Evolutionary conservation across 1,140 invertebrate species (phyloP), one percentile per base, ranked within the genome.

Genomic region (Capitella teleta): DNA sequence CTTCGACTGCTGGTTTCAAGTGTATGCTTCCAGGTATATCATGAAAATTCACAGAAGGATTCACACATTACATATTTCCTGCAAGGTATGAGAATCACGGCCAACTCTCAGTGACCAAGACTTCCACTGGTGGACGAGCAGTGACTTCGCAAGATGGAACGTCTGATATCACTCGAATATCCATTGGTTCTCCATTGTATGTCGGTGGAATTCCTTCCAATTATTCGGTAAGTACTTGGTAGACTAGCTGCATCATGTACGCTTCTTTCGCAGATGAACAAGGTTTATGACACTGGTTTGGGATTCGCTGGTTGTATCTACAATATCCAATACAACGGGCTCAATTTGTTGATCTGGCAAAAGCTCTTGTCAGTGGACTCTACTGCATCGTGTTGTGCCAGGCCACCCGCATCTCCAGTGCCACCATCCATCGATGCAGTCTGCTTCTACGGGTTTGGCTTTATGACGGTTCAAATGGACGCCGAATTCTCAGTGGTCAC

Each of bases 231-330:
- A 10, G 30, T 10, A n/a, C 8, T 32, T 10, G 30, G n/a, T 8
- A 32, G n/a, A 32, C 30, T 10, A 32, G n/a, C 30, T 32, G 30
- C 8, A 32, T 32, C 30, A 10, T 32, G 8, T 32, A 32, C 8
- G 30, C 8, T n/a, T 10, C 8, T n/a, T 32, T 8, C 8, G 8
- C 8, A 32, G n/a, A 32, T 32, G n/a, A 32, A 32, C n/a, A 32
- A 32, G 30, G n/a, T n/a, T 10, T 32, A 10, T 10, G 30, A 32
- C 30, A 32, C 8, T 10, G 8, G n/a, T 10, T n/a, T 10, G 1
- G 24, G 24, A 16, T 53, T 53, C 25, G 30, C 19, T 8, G 52
- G 52, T 16, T 53, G 52, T 32, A 49, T 53, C 26, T 53, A 53
- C 30, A 48, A 49, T 16, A 30, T 53, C n/a, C 6, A 38, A 25